A percentile compares a stretch with the other conserved stretches of the same genome.
phyloP scores from a whole-genome alignment of 1,140 invertebrate species.

The Ceratoteleas bidentatus region DNA sequence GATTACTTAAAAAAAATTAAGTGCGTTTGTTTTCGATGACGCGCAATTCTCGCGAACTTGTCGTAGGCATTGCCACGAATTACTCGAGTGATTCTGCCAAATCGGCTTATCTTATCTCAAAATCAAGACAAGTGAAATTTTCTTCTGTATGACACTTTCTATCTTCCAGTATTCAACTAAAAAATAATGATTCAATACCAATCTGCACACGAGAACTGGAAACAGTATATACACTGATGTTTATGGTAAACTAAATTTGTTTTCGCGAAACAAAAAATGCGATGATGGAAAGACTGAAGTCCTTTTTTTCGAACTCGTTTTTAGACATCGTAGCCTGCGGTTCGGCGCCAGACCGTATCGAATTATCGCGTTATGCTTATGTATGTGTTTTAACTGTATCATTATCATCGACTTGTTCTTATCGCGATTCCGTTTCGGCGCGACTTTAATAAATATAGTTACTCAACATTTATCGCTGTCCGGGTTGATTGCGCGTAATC shows the following conservation, averaged over 20 bases:
- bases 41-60: constrained; percentile 4
- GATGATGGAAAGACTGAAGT: too few relatives aligned
- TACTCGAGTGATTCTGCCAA: constrained; percentile 9
- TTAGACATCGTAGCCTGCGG: too few relatives aligned
- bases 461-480: constrained; percentile 50
- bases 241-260: not conserved
- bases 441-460: constrained; percentile 50
- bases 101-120: constrained; percentile 34
- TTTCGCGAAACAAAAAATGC: not conserved
- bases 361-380: not conserved
- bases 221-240: too few relatives aligned
- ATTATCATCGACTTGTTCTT: constrained; percentile 57
- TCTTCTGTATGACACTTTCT: constrained; percentile 21
- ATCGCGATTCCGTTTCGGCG: constrained; percentile 53
- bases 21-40: not conserved
- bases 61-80: constrained; percentile 28
- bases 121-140: constrained; percentile 37
- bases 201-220: too few relatives aligned
- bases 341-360: constrained; percentile 1
- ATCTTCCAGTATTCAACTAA: not conserved
- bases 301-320: too few relatives aligned
- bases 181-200: too few relatives aligned
- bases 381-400: constrained; percentile 20
- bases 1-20: not conserved
- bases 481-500: constrained; percentile 36